These are phyloP conservation scores for Drosophila navojoa DNA, from an alignment of 1,140 invertebrate genomes.

Conservation along the genomic window DNA sequence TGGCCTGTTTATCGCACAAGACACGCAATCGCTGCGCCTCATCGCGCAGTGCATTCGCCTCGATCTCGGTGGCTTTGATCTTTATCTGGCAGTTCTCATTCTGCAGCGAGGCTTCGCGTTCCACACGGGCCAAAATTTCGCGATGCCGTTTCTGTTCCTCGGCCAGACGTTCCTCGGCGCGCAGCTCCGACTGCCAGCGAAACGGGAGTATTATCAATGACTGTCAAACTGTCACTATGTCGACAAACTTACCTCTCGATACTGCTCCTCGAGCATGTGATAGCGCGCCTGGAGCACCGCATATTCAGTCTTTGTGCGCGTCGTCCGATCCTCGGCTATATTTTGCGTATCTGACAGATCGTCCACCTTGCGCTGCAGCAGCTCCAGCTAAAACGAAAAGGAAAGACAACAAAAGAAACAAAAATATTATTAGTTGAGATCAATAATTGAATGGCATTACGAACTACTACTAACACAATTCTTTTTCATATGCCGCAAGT, in stretches of 20 bases:
- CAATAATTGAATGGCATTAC: background rate
- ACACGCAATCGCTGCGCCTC: slow-evolving; percentile 87
- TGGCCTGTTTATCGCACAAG: slow-evolving; percentile 82
- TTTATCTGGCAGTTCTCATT: slow-evolving; percentile 93
- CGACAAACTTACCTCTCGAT: slow-evolving; percentile 89
- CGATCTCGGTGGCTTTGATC: slow-evolving; percentile 91
- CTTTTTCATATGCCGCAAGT: slow-evolving; percentile 74
- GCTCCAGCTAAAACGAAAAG: slow-evolving; percentile 89
- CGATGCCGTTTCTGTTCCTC: slow-evolving; percentile 93
- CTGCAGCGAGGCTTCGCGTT: slow-evolving; percentile 93
- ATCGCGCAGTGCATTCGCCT: slow-evolving; percentile 90
- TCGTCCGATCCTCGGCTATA: slow-evolving; percentile 93
- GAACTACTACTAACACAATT: slow-evolving; percentile 75
- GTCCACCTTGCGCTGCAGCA: slow-evolving; percentile 95
- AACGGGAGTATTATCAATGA: background rate
- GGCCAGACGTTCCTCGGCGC: slow-evolving; percentile 92
- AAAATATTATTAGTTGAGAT: background rate
- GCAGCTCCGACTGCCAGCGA: slow-evolving; percentile 87
- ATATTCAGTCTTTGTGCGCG: slow-evolving; percentile 94
- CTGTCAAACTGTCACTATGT: slow-evolving; percentile 12
- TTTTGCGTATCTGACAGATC: slow-evolving; percentile 93
- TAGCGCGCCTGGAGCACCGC: slow-evolving; percentile 94
- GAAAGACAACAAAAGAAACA: slow-evolving; percentile 10
- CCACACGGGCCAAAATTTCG: slow-evolving; percentile 91
- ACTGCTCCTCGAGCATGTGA: slow-evolving; percentile 95